Conservation (phyloP, 2,113 vertebrate genomes). For the Patagioenas fasciata region DNA sequence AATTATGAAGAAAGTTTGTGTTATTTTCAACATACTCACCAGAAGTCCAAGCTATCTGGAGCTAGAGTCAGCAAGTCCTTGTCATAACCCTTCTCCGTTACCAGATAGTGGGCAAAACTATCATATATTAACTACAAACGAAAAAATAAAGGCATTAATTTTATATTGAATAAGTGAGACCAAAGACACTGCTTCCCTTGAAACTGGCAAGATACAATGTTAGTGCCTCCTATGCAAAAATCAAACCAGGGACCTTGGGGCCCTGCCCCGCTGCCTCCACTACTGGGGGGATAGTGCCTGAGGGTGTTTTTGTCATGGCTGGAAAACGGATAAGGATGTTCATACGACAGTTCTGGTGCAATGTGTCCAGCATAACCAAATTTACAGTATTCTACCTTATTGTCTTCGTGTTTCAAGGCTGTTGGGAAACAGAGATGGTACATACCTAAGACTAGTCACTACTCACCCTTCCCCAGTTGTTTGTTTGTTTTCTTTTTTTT, state of each 20-base stretch:
- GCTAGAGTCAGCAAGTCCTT: conserved; percentile 85
- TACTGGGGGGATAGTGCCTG: accelerated
- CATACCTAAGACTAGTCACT: neutral
- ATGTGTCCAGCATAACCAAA: neutral
- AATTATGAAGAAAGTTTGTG: neutral
- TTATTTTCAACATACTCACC: conserved; percentile 78
- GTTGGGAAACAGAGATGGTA: neutral
- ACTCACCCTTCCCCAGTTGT: neutral
- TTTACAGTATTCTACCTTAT: neutral
- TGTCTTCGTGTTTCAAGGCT: neutral
- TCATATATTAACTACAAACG: conserved; percentile 90
- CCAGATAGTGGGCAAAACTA: conserved; percentile 90
- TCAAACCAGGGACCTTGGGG: neutral
- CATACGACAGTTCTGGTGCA: neutral
- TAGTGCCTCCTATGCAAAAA: neutral
- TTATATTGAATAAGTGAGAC: neutral
- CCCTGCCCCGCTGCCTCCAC: neutral
- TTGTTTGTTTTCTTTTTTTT: too few species aligned
- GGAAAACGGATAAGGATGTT: neutral
- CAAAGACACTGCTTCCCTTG: neutral
- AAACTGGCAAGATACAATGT: neutral
- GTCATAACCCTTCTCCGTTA: conserved; percentile 89
- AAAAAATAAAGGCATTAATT: neutral
- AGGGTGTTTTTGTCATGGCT: neutral
- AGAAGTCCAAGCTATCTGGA: conserved; percentile 91